Evolutionary conservation across 2,113 vertebrate genomes (phyloP).

Genomic region (Anarrhichthys ocellatus): DNA sequence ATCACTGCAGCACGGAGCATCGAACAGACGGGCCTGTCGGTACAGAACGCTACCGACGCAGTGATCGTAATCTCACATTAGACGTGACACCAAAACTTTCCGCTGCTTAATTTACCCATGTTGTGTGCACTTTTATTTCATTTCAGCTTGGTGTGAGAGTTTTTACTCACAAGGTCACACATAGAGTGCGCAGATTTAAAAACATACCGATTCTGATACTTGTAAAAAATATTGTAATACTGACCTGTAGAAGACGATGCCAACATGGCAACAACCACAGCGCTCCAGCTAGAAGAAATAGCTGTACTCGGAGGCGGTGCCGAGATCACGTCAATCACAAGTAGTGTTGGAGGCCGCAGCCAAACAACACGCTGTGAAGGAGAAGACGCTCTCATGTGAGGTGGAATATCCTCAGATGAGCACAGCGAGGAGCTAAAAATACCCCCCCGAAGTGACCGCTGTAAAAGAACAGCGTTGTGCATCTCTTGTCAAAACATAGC

Average conservation of each 20-base stretch:
- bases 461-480: neutral
- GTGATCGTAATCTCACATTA: neutral
- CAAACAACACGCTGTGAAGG: neutral
- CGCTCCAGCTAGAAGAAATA: neutral
- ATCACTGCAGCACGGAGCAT: constrained; percentile 55
- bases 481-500: constrained; percentile 39
- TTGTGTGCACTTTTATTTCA: too few species aligned
- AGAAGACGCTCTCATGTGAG: neutral
- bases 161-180: too few species aligned
- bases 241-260: too few species aligned
- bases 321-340: neutral
- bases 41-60: neutral
- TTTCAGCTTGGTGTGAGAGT: too few species aligned
- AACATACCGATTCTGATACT: too few species aligned
- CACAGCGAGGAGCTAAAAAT: neutral
- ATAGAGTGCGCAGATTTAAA: too few species aligned
- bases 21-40: constrained; percentile 35
- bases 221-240: too few species aligned
- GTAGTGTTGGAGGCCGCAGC: neutral
- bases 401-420: neutral
- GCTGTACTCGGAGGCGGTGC: neutral
- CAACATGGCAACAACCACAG: neutral
- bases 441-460: constrained; percentile 3
- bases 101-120: neutral
- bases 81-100: neutral